Conservation (phyloP, 2,888 invertebrate species). For the Slavum lentiscoides region DNA sequence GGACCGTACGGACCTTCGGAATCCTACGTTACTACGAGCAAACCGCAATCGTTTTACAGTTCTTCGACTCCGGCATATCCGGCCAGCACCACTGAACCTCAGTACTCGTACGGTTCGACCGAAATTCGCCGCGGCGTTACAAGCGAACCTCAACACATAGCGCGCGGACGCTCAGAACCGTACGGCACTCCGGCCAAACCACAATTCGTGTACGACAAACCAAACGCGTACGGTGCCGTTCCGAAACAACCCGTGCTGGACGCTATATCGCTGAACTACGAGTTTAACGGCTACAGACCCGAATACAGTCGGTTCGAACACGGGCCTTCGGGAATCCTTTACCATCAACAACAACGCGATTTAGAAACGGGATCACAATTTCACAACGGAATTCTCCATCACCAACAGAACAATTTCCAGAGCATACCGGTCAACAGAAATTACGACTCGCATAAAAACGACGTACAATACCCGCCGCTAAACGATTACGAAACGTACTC, state of each 20-base stretch:
- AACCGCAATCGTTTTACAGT: slow-evolving; percentile 25
- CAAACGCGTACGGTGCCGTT: neutral
- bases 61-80: neutral
- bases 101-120: neutral
- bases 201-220: neutral
- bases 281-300: slow-evolving; percentile 15
- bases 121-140: slow-evolving; percentile 5
- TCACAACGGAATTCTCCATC: slow-evolving; percentile 13
- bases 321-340: slow-evolving; percentile 19
- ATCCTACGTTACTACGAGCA: slow-evolving; percentile 15
- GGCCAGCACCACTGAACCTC: neutral
- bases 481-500: slow-evolving; percentile 38
- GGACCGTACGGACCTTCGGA: neutral
- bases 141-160: neutral
- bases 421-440: slow-evolving; percentile 42
- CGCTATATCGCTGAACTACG: neutral
- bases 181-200: slow-evolving; percentile 8
- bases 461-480: slow-evolving; percentile 40
- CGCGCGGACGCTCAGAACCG: neutral
- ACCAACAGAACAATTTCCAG: slow-evolving; percentile 40
- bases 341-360: slow-evolving; percentile 33
- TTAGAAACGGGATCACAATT: neutral
- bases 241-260: neutral
- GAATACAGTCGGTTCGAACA: neutral
- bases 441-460: slow-evolving; percentile 47